These are phyloP conservation scores for Dipodomys merriami DNA, from an alignment of 2,113 vertebrate species.

Conservation along the genomic window DNA sequence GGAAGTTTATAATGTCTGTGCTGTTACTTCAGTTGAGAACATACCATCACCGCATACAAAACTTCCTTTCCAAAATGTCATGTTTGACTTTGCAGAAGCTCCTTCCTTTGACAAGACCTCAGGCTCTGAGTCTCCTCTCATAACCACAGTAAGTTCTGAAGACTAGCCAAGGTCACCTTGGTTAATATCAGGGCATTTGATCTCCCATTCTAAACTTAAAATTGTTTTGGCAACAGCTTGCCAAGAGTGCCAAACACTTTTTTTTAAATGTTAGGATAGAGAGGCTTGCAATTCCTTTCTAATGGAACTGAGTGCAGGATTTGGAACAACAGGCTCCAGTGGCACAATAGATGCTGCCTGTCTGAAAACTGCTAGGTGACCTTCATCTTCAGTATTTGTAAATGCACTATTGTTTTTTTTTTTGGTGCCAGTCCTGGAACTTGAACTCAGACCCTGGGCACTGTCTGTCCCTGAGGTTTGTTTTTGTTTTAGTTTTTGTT, in stretches of 20 bases:
- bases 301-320: not conserved
- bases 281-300: not conserved
- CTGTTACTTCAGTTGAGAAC: not conserved
- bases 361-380: not conserved
- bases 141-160: constrained; percentile 26
- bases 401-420: not conserved
- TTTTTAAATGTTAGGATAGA: not conserved
- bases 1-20: not conserved
- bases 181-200: not conserved
- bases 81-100: not conserved
- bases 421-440: too few species aligned
- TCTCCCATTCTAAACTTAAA: not conserved
- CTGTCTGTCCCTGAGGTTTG: not conserved
- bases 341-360: not conserved
- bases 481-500: too few species aligned
- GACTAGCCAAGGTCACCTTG: not conserved
- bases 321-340: not conserved
- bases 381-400: not conserved
- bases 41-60: not conserved
- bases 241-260: not conserved
- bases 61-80: not conserved
- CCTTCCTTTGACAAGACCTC: not conserved
- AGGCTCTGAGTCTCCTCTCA: not conserved
- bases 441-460: too few species aligned
- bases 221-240: not conserved